phyloP scores from a whole-genome alignment of 2,888 invertebrate genomes.

The Timema podura region DNA sequence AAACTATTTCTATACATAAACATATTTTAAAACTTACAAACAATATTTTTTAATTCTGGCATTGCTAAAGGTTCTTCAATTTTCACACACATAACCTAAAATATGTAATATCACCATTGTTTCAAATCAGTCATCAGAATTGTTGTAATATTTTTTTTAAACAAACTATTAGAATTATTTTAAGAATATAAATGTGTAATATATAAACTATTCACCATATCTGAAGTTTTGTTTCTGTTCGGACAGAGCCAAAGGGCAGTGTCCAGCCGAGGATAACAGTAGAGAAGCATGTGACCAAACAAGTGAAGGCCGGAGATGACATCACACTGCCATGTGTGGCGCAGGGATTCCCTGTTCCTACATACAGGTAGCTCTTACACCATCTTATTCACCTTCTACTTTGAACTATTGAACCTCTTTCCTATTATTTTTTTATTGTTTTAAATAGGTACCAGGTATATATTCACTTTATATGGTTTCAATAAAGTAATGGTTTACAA shows the following conservation, averaged over 20 bases:
- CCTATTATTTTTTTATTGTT: too few relatives aligned
- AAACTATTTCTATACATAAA: too few relatives aligned
- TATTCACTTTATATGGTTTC: too few relatives aligned
- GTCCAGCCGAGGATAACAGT: conserved; percentile 69
- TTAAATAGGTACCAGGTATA: too few relatives aligned
- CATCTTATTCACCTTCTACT: too few relatives aligned
- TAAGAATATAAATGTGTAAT: background rate
- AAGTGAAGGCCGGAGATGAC: conserved; percentile 66
- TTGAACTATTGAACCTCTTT: too few relatives aligned
- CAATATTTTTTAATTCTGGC: too few relatives aligned
- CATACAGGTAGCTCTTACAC: conserved; percentile 55
- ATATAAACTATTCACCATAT: background rate
- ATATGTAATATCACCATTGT: background rate
- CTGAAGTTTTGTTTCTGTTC: background rate
- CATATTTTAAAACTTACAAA: too few relatives aligned
- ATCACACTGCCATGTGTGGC: conserved; percentile 74
- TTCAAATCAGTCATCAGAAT: background rate
- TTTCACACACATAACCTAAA: background rate
- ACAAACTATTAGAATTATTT: background rate
- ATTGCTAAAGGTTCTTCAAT: too few relatives aligned
- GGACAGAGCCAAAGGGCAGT: conserved; percentile 67
- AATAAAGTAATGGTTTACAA: too few relatives aligned
- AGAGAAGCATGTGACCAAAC: conserved; percentile 64
- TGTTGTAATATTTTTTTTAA: background rate
- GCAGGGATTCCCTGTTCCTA: conserved; percentile 76